Evolutionary conservation across 2,888 invertebrate genomes (phyloP).

Genomic region (Tachystola acroxantha): DNA sequence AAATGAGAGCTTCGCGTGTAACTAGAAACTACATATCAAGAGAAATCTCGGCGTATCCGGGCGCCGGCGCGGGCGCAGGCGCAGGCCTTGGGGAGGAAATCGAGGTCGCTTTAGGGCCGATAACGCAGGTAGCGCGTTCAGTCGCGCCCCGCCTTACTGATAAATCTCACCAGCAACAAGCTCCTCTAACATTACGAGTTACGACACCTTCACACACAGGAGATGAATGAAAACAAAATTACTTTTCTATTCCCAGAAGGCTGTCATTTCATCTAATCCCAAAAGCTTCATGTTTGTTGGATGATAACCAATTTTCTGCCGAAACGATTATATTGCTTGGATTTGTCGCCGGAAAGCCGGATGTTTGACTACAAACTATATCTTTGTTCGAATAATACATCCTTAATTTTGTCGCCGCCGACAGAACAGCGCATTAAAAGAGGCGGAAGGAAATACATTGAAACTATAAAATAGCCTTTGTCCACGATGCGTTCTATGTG

Average conservation of each 20-base stretch:
- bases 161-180: not conserved
- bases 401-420: conserved; percentile 45
- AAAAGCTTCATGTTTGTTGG: conserved; percentile 4
- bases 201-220: conserved; percentile 8
- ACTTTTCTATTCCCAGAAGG: conserved; percentile 11
- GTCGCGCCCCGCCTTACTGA: conserved; percentile 15
- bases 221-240: not conserved
- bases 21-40: conserved; percentile 50
- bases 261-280: not conserved
- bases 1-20: conserved; percentile 45
- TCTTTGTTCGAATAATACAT: conserved; percentile 50
- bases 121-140: conserved; percentile 46
- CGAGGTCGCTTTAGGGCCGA: conserved; percentile 37
- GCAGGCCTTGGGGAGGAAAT: conserved; percentile 55
- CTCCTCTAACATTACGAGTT: not conserved
- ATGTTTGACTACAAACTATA: conserved; percentile 67
- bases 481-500: conserved; percentile 29
- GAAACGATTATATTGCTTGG: conserved; percentile 8
- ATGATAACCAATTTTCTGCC: conserved; percentile 5
- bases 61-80: conserved; percentile 56
- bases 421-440: conserved; percentile 51
- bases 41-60: conserved; percentile 64
- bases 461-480: conserved; percentile 41
- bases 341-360: conserved; percentile 55
- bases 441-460: conserved; percentile 63